Evolutionary conservation across 2,888 invertebrate species (phyloP).

Genomic region (Dromius quadrimaculatus): DNA sequence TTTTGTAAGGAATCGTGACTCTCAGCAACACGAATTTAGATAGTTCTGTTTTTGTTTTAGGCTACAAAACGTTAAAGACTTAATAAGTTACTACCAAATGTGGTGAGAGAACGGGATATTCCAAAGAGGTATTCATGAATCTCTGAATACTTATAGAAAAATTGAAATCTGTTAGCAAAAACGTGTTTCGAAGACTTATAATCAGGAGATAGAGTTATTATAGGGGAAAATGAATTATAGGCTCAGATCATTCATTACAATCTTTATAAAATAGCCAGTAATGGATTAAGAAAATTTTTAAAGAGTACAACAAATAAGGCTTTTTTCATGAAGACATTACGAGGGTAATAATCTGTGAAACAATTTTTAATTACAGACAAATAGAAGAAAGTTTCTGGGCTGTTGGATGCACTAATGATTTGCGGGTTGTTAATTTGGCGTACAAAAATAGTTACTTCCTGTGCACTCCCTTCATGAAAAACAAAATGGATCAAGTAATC

Average conservation of each 20-base stretch:
- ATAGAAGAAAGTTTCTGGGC: slow-evolving; percentile 23
- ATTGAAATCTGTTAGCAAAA: too few species aligned
- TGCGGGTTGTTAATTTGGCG: slow-evolving; percentile 24
- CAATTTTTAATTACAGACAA: slow-evolving; percentile 8
- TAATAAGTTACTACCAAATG: neutral
- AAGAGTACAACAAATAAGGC: too few species aligned
- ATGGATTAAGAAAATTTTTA: too few species aligned
- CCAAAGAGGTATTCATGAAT: too few species aligned
- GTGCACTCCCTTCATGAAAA: too few species aligned
- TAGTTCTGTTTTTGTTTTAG: slow-evolving; percentile 17
- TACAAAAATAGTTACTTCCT: slow-evolving; percentile 19
- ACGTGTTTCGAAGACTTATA: too few species aligned
- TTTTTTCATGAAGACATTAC: neutral
- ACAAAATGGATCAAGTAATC: slow-evolving; percentile 5
- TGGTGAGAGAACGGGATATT: neutral
- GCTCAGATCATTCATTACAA: too few species aligned
- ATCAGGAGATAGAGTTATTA: too few species aligned
- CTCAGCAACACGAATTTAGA: slow-evolving; percentile 12
- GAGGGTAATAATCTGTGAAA: slow-evolving; percentile 28
- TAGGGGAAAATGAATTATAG: too few species aligned
- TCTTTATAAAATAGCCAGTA: too few species aligned
- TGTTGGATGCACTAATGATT: slow-evolving; percentile 13
- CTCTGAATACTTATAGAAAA: too few species aligned
- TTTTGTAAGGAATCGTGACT: slow-evolving; percentile 29
- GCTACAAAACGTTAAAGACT: neutral